Conservation (phyloP, 92 coral and sea anemone species). For the Chrysogorgia sp. region DNA sequence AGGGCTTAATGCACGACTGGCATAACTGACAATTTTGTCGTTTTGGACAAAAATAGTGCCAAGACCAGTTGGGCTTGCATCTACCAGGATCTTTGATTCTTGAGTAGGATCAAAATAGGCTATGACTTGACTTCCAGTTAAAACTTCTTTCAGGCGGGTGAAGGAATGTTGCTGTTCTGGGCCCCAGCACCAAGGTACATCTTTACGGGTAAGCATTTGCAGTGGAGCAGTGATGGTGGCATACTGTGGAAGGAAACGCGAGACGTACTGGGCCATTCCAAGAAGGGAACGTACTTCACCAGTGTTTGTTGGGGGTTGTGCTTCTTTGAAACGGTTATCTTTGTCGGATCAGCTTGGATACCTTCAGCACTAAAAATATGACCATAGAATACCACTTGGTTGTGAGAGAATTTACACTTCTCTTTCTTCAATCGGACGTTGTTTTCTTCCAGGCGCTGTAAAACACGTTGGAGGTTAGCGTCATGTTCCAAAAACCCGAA, state of each 20-base stretch:
- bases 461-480: not conserved
- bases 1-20: constrained; percentile 47
- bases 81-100: constrained; percentile 33
- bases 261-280: constrained; percentile 51
- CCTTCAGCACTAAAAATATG: constrained; percentile 51
- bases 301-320: constrained; percentile 27
- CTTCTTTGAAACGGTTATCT: constrained; percentile 41
- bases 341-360: constrained; percentile 35
- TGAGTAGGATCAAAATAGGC: constrained; percentile 29
- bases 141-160: not conserved
- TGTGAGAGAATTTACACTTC: not conserved
- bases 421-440: not conserved
- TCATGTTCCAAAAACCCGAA: too few relatives aligned
- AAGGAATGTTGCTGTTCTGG: constrained; percentile 26
- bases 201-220: constrained; percentile 33
- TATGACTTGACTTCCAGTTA: constrained; percentile 38
- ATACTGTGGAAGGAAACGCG: constrained; percentile 38
- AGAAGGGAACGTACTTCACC: constrained; percentile 46
- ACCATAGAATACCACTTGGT: not conserved
- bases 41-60: constrained; percentile 51
- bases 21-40: constrained; percentile 47
- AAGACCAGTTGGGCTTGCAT: constrained; percentile 55
- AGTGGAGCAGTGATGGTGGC: constrained; percentile 58
- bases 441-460: not conserved
- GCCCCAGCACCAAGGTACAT: constrained; percentile 49